Percentiles rank a stretch among this genome's conserved stretches.
Evolutionary conservation across 2,113 vertebrate genomes (phyloP).

Genomic region (Amazona vittata): DNA sequence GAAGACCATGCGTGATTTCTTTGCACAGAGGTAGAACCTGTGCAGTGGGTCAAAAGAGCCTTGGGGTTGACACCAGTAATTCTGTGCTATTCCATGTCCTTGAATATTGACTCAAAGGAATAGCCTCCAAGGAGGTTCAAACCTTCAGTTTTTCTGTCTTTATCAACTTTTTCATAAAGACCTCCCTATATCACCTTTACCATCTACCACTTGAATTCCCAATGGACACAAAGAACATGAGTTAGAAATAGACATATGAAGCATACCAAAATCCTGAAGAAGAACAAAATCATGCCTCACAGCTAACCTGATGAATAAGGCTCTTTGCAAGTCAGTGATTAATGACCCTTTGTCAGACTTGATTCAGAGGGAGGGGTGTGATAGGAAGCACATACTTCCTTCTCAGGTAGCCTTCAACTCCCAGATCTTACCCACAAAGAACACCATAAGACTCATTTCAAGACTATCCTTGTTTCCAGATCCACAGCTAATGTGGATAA

Average conservation of each 20-base stretch:
- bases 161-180: background rate
- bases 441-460: background rate
- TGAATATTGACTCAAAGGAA: background rate
- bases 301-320: background rate
- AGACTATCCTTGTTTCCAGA: background rate
- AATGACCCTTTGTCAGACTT: background rate
- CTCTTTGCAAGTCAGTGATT: background rate
- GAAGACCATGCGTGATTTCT: fast-evolving
- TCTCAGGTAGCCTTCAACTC: background rate
- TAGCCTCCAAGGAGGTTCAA: background rate
- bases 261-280: background rate
- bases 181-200: background rate
- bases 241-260: background rate
- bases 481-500: background rate
- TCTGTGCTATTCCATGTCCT: background rate
- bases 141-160: background rate
- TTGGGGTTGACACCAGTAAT: background rate
- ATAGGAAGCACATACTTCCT: background rate
- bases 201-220: background rate
- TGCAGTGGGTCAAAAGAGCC: background rate
- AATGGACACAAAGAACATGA: background rate
- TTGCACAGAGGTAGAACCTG: background rate
- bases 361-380: background rate
- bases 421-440: background rate
- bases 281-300: background rate